Percentiles rank a stretch among this genome's conserved stretches.
These are phyloP conservation scores for Andrena flavipes DNA, from an alignment of 2,888 invertebrate species.

Conservation along the genomic window DNA sequence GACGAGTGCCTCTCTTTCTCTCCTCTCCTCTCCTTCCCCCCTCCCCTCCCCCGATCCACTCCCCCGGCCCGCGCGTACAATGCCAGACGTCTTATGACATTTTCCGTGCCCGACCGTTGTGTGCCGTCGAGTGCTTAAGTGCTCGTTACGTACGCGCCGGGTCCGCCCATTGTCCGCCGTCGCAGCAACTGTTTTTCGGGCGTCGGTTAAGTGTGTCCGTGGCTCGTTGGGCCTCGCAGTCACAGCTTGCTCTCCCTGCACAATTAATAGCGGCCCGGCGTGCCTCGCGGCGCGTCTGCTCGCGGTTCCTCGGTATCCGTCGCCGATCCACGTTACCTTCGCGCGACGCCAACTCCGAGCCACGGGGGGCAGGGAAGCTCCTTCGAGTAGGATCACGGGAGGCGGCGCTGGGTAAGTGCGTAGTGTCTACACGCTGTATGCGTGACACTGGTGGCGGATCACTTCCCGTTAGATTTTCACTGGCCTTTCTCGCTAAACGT, in stretches of 20 bases:
- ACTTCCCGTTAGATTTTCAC: too few species aligned
- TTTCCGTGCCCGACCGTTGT: slow-evolving; percentile 77
- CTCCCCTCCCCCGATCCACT: not conserved
- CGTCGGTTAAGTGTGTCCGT: slow-evolving; percentile 64
- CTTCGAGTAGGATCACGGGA: too few species aligned
- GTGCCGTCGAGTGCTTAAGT: slow-evolving; percentile 70
- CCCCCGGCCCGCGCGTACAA: slow-evolving; percentile 65
- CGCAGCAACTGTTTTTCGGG: slow-evolving; percentile 70
- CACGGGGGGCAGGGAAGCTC: too few species aligned
- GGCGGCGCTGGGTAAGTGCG: too few species aligned
- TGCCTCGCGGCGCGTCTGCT: not conserved
- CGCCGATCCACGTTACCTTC: too few species aligned
- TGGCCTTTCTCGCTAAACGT: too few species aligned
- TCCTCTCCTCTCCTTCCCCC: not conserved
- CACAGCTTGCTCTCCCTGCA: slow-evolving; percentile 6
- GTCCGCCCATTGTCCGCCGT: slow-evolving; percentile 71
- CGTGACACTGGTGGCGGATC: too few species aligned
- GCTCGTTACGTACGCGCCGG: slow-evolving; percentile 78
- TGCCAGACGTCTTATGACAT: slow-evolving; percentile 79
- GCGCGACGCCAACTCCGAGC: too few species aligned
- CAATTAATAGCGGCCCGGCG: slow-evolving; percentile 47
- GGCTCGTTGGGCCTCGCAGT: not conserved
- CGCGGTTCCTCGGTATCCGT: too few species aligned
- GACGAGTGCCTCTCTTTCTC: slow-evolving; percentile 73
- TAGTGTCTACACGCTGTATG: too few species aligned